phyloP scores from a whole-genome alignment of 2,113 vertebrate species.

The Centropus bengalensis region DNA sequence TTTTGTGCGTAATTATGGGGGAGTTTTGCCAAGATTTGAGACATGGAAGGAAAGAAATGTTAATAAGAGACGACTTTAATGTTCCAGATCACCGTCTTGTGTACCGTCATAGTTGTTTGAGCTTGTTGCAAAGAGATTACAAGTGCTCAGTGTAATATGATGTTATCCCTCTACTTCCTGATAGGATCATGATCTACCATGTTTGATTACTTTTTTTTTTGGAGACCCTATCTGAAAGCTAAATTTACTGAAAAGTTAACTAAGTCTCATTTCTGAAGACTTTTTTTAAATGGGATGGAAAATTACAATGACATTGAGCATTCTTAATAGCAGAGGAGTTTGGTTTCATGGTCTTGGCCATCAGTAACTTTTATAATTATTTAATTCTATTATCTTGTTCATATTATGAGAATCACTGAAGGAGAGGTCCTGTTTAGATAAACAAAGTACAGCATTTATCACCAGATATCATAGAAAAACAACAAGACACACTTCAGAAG shows the following conservation, averaged over 20 bases:
- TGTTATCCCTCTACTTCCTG: neutral
- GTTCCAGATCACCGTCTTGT: neutral
- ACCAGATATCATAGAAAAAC: neutral
- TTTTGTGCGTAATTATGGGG: neutral
- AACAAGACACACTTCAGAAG: conserved; percentile 7
- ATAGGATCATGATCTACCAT: neutral
- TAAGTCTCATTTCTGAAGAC: neutral
- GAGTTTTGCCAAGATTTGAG: neutral
- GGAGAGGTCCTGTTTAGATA: neutral
- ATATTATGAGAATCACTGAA: conserved; percentile 5
- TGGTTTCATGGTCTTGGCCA: neutral
- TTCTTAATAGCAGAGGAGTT: neutral
- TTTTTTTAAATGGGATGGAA: neutral
- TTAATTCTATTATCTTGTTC: conserved; percentile 32
- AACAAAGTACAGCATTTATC: neutral
- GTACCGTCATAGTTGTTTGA: neutral
- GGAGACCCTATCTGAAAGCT: neutral
- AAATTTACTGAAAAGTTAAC: neutral
- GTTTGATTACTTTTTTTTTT: neutral
- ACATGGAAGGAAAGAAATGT: neutral
- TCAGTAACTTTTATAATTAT: conserved; percentile 14
- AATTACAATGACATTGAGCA: neutral
- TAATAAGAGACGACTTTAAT: neutral
- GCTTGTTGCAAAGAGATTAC: neutral
- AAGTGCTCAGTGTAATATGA: neutral